Evolutionary conservation across 92 coral and sea anemone genomes (phyloP).

Genomic region (Palythoa heliodiscus): DNA sequence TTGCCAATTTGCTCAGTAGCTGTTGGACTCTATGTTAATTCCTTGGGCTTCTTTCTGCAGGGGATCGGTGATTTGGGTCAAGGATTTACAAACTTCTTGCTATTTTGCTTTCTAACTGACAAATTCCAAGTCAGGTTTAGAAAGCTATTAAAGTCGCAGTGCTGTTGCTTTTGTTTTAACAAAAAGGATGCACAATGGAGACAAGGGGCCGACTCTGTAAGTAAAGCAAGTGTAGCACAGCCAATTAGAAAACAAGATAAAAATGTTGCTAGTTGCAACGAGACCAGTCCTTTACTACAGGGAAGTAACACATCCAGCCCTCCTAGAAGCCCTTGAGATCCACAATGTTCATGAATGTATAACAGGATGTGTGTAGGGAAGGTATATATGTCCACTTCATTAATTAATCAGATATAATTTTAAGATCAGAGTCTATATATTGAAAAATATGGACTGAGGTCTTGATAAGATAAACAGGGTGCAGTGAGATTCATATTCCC

Average conservation of each 20-base stretch:
- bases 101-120: slow-evolving; percentile 82
- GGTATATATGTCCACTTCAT: too few species aligned
- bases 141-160: slow-evolving; percentile 3
- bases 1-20: too few species aligned
- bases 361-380: too few species aligned
- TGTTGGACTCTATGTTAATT: neutral
- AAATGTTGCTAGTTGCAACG: neutral
- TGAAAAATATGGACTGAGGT: too few species aligned
- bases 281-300: slow-evolving; percentile 8
- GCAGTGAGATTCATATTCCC: too few species aligned
- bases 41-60: slow-evolving; percentile 38
- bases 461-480: too few species aligned
- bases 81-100: slow-evolving; percentile 87
- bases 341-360: neutral
- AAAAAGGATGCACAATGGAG: neutral
- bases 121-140: slow-evolving; percentile 68
- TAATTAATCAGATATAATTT: too few species aligned
- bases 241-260: neutral
- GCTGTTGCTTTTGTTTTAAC: neutral
- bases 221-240: neutral
- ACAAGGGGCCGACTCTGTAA: neutral
- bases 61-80: slow-evolving; percentile 89
- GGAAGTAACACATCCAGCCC: neutral
- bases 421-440: too few species aligned
- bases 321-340: neutral